A percentile compares a stretch with the other conserved stretches of the same genome.
phyloP scores from a whole-genome alignment of 2,888 invertebrate genomes.

The Phalera bucephala region DNA sequence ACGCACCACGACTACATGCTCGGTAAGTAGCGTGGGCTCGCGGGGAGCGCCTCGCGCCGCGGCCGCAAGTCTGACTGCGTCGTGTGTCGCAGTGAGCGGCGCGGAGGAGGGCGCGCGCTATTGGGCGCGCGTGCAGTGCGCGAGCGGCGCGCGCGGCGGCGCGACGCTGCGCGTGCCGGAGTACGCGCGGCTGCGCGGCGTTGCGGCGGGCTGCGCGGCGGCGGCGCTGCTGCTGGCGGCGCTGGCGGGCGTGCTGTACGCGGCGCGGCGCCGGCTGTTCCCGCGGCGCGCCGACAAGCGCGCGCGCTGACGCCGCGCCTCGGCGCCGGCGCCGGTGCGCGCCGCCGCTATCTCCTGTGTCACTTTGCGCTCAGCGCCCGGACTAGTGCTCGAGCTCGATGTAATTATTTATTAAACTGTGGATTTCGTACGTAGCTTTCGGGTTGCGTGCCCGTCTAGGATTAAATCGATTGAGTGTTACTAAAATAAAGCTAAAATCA shows the following conservation, averaged over 20 bases:
- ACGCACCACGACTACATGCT: constrained; percentile 87
- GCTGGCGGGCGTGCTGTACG: constrained; percentile 83
- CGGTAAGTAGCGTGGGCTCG: constrained; percentile 43
- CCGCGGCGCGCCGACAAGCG: constrained; percentile 14
- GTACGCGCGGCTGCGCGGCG: constrained; percentile 87
- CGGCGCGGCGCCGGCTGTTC: constrained; percentile 53
- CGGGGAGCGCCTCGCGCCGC: not conserved
- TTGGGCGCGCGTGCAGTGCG: constrained; percentile 88
- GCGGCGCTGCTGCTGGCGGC: constrained; percentile 87
- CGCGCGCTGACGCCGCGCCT: constrained; percentile 10
- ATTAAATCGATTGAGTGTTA: too few relatives aligned
- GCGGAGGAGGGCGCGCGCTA: constrained; percentile 89
- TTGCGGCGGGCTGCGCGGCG: constrained; percentile 88
- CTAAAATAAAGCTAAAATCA: too few relatives aligned
- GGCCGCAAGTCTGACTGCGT: not conserved
- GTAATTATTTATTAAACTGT: not conserved
- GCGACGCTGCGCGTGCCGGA: constrained; percentile 86
- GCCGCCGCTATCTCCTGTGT: not conserved
- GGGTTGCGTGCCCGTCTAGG: too few relatives aligned
- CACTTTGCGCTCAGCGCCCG: not conserved
- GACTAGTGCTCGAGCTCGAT: not conserved
- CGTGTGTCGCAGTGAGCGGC: constrained; percentile 79
- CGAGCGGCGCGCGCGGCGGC: constrained; percentile 84
- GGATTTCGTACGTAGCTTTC: not conserved
- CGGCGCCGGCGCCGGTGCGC: not conserved